These are phyloP conservation scores for Drosophila parabipectinata DNA, from an alignment of 1,140 invertebrate genomes.

Conservation along the genomic window DNA sequence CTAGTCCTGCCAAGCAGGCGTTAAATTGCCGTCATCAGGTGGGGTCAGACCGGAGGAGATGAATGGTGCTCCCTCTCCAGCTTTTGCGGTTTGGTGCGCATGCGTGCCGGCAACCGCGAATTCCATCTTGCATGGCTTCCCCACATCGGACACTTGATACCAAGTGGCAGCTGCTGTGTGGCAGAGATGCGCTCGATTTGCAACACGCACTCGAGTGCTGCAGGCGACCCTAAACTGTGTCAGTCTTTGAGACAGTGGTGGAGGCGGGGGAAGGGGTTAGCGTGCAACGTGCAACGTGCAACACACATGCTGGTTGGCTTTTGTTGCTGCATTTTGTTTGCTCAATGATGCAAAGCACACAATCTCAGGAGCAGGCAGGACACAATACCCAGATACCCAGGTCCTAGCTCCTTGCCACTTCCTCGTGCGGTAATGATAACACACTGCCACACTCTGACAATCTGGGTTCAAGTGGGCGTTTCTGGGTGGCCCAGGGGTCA, in stretches of 20 bases:
- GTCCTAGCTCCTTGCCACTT: slow-evolving; percentile 32
- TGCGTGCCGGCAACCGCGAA: slow-evolving; percentile 67
- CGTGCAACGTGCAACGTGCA: slow-evolving; percentile 24
- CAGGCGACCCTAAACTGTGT: slow-evolving; percentile 61
- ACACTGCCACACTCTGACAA: slow-evolving; percentile 8
- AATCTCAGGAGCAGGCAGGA: not conserved
- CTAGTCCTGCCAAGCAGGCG: slow-evolving; percentile 57
- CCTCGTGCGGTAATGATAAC: slow-evolving; percentile 67
- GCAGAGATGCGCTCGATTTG: slow-evolving; percentile 75
- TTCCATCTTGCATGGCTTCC: slow-evolving; percentile 66
- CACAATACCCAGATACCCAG: slow-evolving; percentile 4
- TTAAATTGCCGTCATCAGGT: slow-evolving; percentile 64
- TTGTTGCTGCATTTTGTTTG: slow-evolving; percentile 66
- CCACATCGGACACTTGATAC: slow-evolving; percentile 57
- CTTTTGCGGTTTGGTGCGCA: slow-evolving; percentile 67
- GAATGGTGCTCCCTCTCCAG: not conserved
- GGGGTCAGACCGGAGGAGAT: not conserved
- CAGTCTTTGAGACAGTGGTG: slow-evolving; percentile 14
- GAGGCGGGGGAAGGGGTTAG: too few relatives aligned
- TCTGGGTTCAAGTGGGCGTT: slow-evolving; percentile 28
- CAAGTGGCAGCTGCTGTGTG: slow-evolving; percentile 34
- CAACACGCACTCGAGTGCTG: slow-evolving; percentile 62
- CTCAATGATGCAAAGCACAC: slow-evolving; percentile 47
- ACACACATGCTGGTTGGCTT: slow-evolving; percentile 34
- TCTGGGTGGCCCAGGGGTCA: slow-evolving; percentile 34